Conservation (phyloP, 2,797 vertebrate genomes). For the Euthynnus affinis region DNA sequence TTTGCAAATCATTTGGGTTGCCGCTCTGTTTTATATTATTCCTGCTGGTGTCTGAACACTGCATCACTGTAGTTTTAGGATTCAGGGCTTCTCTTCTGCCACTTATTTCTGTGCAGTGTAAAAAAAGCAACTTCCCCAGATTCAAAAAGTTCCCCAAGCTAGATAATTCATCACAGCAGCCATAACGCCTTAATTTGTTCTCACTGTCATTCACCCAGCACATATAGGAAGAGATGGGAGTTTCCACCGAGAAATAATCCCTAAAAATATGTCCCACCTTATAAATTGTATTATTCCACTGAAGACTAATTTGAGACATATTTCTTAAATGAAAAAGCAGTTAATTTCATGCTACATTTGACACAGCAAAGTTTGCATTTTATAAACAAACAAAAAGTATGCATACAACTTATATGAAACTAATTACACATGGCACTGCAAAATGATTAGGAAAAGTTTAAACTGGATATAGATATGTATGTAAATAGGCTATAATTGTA, state of each 20-base stretch:
- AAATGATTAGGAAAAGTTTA: background rate
- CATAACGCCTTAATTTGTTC: constrained; percentile 57
- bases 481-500: background rate
- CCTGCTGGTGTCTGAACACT: constrained; percentile 7
- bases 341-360: constrained; percentile 55
- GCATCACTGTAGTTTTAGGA: background rate
- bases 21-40: background rate
- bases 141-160: constrained; percentile 34
- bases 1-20: background rate
- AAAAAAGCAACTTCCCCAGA: constrained; percentile 32
- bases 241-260: constrained; percentile 37
- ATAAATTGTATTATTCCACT: constrained; percentile 27
- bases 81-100: constrained; percentile 17
- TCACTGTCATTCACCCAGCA: constrained; percentile 42
- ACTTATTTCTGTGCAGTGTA: constrained; percentile 8
- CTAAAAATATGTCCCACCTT: constrained; percentile 31
- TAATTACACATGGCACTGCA: constrained; percentile 24
- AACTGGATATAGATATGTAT: background rate
- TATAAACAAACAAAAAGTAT: constrained; percentile 12
- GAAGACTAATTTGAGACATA: constrained; percentile 35
- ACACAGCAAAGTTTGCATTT: constrained; percentile 19
- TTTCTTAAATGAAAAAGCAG: constrained; percentile 44
- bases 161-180: constrained; percentile 43
- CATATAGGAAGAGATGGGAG: constrained; percentile 35
- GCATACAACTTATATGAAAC: background rate